A percentile compares a stretch with the other conserved stretches of the same genome.
Evolutionary conservation across 2,797 vertebrate genomes (phyloP).

Genomic region (Leptodactylus fallax): DNA sequence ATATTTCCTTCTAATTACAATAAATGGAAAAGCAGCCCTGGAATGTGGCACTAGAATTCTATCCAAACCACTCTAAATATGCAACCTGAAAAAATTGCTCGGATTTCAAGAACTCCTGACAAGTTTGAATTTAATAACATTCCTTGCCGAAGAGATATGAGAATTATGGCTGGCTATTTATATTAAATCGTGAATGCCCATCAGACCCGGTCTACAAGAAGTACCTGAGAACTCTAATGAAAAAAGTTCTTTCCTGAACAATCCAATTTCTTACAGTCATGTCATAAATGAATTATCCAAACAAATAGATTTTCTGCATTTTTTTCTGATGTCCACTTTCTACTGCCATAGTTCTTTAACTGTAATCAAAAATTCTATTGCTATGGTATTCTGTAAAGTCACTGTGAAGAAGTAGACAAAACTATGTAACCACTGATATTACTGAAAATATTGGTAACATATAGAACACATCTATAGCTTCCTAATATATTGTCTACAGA

Average conservation of each 20-base stretch:
- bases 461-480: neutral
- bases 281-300: constrained; percentile 26
- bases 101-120: constrained; percentile 34
- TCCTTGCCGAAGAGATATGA: constrained; percentile 39
- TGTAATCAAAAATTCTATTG: neutral
- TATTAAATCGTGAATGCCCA: constrained; percentile 19
- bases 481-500: too few species aligned
- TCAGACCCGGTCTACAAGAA: constrained; percentile 24
- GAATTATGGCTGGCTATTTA: constrained; percentile 48
- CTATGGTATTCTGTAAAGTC: neutral
- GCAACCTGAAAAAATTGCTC: neutral
- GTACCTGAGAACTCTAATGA: constrained; percentile 4
- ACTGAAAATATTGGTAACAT: neutral
- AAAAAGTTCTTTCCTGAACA: constrained; percentile 33
- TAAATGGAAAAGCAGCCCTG: neutral
- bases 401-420: neutral
- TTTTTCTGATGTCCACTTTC: neutral
- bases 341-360: neutral
- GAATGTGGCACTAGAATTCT: neutral
- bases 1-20: neutral
- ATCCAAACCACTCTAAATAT: constrained; percentile 20
- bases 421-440: neutral
- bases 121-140: constrained; percentile 49
- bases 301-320: neutral
- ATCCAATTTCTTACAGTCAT: constrained; percentile 20